phyloP scores from a whole-genome alignment of 2,888 invertebrate genomes.

The Anticlea derivata region DNA sequence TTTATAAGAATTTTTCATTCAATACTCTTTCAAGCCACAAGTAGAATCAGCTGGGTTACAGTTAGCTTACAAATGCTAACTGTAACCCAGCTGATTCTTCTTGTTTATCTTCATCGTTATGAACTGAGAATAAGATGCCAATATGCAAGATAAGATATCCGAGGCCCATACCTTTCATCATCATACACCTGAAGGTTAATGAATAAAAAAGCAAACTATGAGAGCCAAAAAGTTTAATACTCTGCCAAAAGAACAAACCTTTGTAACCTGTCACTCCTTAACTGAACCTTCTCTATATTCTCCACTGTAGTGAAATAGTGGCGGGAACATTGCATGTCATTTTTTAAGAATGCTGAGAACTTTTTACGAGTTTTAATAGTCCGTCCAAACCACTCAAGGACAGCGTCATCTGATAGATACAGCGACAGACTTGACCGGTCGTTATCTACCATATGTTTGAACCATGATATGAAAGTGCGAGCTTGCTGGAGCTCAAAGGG shows the following conservation, averaged over 20 bases:
- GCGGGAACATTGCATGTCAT: slow-evolving; percentile 77
- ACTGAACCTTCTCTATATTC: slow-evolving; percentile 64
- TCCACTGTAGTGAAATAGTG: slow-evolving; percentile 78
- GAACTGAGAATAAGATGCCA: too few relatives aligned
- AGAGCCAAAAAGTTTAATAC: not conserved
- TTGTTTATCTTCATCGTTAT: too few relatives aligned
- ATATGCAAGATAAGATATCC: too few relatives aligned
- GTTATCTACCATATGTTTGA: slow-evolving; percentile 77
- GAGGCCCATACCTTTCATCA: too few relatives aligned
- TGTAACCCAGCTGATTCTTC: too few relatives aligned
- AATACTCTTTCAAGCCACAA: too few relatives aligned
- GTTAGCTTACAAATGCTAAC: too few relatives aligned
- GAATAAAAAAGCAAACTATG: slow-evolving; percentile 5
- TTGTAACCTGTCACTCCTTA: slow-evolving; percentile 51
- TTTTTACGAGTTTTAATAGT: slow-evolving; percentile 84
- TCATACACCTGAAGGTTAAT: too few relatives aligned
- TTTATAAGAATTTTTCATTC: not conserved
- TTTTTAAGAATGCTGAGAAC: slow-evolving; percentile 81
- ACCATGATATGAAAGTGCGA: slow-evolving; percentile 72
- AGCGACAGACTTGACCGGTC: slow-evolving; percentile 73
- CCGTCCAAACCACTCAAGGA: slow-evolving; percentile 86
- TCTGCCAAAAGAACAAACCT: slow-evolving; percentile 52
- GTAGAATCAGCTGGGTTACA: too few relatives aligned
- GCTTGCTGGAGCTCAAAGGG: slow-evolving; percentile 59
- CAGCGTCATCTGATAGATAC: slow-evolving; percentile 78